Percentiles rank a stretch among this genome's conserved stretches.
Conservation (phyloP, 2,797 vertebrate genomes). For the Dermochelys coriacea region DNA sequence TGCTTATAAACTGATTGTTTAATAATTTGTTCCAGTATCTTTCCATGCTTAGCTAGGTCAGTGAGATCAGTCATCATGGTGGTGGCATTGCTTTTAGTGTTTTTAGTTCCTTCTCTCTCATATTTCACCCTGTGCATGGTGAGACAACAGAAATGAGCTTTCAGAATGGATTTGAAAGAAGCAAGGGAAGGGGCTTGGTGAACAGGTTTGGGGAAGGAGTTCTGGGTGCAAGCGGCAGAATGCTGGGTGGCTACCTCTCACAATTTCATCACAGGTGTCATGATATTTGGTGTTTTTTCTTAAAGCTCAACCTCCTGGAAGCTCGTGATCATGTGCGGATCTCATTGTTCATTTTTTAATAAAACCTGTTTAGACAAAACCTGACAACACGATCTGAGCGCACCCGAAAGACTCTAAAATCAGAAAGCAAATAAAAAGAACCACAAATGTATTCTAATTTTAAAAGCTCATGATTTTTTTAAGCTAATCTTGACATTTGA, state of each 20-base stretch:
- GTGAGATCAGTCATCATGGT: background rate
- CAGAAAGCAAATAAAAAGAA: background rate
- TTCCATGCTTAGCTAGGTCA: background rate
- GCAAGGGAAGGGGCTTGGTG: background rate
- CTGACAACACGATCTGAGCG: background rate
- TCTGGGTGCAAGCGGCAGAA: background rate
- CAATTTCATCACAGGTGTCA: background rate
- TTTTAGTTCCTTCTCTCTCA: background rate
- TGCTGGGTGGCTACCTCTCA: background rate
- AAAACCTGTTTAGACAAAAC: background rate
- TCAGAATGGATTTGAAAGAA: background rate
- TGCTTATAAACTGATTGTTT: background rate
- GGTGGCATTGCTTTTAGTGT: background rate
- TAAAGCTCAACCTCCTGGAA: background rate
- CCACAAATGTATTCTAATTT: background rate
- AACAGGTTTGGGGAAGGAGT: background rate
- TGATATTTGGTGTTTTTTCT: background rate
- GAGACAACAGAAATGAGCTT: background rate
- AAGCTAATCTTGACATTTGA: background rate
- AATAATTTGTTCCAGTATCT: background rate
- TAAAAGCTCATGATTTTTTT: background rate
- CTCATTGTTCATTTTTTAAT: background rate
- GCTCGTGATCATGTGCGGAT: background rate
- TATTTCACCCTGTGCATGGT: background rate
- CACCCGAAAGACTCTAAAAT: background rate